A percentile compares a stretch with the other conserved stretches of the same genome.
Evolutionary conservation across 2,888 invertebrate genomes (phyloP).

Genomic region (Andrena haemorrhoa): DNA sequence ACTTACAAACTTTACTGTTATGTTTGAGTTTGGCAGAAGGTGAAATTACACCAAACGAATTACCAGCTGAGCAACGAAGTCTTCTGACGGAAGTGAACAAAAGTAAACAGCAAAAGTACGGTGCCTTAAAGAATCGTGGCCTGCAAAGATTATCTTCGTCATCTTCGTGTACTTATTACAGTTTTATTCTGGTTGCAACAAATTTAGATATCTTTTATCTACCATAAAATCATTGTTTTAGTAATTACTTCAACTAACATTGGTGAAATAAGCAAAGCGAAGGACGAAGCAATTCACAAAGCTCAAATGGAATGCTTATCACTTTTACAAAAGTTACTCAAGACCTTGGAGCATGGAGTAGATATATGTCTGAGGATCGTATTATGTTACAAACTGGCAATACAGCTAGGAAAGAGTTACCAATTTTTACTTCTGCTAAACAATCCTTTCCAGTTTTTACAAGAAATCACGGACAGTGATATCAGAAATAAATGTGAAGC

Average conservation of each 20-base stretch:
- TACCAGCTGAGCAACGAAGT: conserved; percentile 88
- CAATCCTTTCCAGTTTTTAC: conserved; percentile 86
- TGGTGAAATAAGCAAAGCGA: conserved; percentile 48
- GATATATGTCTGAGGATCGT: conserved; percentile 86
- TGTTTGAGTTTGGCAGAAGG: conserved; percentile 89
- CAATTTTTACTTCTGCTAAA: conserved; percentile 86
- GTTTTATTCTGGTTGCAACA: not conserved
- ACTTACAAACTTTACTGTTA: conserved; percentile 88
- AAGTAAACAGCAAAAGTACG: conserved; percentile 72
- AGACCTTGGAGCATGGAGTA: conserved; percentile 85
- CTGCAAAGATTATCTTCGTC: conserved; percentile 73
- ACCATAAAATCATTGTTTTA: conserved; percentile 37
- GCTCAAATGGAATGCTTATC: conserved; percentile 76
- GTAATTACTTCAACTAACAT: conserved; percentile 47
- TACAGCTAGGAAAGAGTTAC: conserved; percentile 87
- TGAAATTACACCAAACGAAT: conserved; percentile 87
- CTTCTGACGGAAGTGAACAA: conserved; percentile 83
- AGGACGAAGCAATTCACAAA: conserved; percentile 58
- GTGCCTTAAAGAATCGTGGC: conserved; percentile 73
- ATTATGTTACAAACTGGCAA: conserved; percentile 86
- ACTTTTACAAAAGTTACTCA: conserved; percentile 75
- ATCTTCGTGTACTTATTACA: conserved; percentile 54
- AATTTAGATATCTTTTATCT: conserved; percentile 7
- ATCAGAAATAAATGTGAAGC: conserved; percentile 87
- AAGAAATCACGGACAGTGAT: conserved; percentile 86